Base-by-base conservation (phyloP, 2,113 vertebrate genomes). In the Nipponia nippon region DNA sequence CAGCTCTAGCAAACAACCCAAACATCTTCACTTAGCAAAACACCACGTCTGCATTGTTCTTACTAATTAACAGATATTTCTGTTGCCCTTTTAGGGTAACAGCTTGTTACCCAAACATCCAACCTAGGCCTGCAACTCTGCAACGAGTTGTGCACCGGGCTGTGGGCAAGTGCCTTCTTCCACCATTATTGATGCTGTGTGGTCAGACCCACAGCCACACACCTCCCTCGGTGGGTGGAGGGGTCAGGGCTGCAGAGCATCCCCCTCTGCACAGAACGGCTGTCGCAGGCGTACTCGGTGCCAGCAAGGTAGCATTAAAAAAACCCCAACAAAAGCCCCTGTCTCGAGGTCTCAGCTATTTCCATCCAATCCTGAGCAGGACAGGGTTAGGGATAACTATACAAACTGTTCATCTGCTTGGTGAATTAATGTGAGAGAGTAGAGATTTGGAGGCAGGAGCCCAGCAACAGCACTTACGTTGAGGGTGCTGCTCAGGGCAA, bases 181-280 rank as follows among this genome's bases (percentile, higher is more conserved):
- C 79, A 79, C 25, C 16, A 0, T n/a, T 16, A 4, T 1, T 69
- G 70, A 1, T 75, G 62, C 27, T 25, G 17, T 4, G 44, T 1
- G 20, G 10, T n/a, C 67, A 53, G 36, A 90, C 10, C 53, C 55
- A 25, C 16, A 32, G 47, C 23, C 46, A 13, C 13, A 2, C 1
- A 0, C 19, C 25, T 62, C 21, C 52, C 8, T 29, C 0, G 0
- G 40, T 1, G 4, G n/a, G 16, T 40, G 53, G 27, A 46, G 49
- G 30, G 26, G 8, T 34, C 22, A 40, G n/a, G 40, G 17, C 40
- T 49, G 34, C 42, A 69, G 30, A 59, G 42, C 32, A 3, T 50
- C 20, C 49, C 47, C 11, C 42, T 49, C 27, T 20, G 30, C 82
- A 53, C 1, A 1, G 42, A 70, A 84, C 34, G 20, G 27, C 22